Conservation (phyloP, 2,888 invertebrate species). For the Spicauda simplicius region DNA sequence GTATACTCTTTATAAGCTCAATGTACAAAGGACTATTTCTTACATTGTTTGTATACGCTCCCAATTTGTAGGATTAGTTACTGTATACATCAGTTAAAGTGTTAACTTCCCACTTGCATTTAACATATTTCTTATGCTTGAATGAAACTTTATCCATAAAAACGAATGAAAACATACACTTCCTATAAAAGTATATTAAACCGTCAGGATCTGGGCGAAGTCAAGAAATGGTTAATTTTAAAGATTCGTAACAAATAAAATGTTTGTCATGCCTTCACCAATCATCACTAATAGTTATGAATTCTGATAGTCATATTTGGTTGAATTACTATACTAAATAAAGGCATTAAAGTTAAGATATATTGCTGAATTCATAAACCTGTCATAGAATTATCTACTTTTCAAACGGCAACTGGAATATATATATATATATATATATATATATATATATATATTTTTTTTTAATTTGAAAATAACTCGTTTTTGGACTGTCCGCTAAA, state of each 20-base stretch:
- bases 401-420: too few relatives aligned
- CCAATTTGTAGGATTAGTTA: background rate
- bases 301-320: background rate
- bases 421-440: too few relatives aligned
- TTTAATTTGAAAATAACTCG: conserved; percentile 9
- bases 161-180: conserved; percentile 8
- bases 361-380: too few relatives aligned
- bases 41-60: conserved; percentile 2
- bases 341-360: too few relatives aligned
- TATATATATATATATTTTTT: too few relatives aligned
- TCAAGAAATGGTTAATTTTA: conserved; percentile 8
- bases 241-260: background rate
- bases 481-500: conserved; percentile 11
- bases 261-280: background rate
- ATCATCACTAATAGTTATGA: background rate
- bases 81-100: background rate
- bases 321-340: too few relatives aligned
- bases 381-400: too few relatives aligned
- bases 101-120: conserved; percentile 12
- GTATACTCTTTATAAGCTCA: conserved; percentile 16
- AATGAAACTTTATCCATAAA: background rate
- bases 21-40: conserved; percentile 4
- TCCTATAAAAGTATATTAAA: conserved; percentile 2
- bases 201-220: conserved; percentile 6
- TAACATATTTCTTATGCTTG: conserved; percentile 2